phyloP scores from a whole-genome alignment of 1,140 invertebrate species.

The Drosophila micromelanica region DNA sequence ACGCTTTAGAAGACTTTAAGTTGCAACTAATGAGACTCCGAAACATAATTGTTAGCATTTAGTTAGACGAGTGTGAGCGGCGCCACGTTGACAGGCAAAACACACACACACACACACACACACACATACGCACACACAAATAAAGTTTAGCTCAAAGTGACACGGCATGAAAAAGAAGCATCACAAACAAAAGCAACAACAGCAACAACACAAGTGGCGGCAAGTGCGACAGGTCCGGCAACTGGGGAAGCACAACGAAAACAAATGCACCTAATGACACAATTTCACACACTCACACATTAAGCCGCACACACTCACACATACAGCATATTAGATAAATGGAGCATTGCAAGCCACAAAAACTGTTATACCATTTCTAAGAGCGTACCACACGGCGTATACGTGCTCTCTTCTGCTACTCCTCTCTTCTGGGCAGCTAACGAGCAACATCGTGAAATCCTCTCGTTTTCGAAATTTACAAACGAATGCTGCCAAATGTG shows the following conservation, averaged over 20 bases:
- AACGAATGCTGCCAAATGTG: slow-evolving; percentile 17
- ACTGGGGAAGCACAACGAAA: slow-evolving; percentile 65
- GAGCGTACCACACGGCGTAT: slow-evolving; percentile 39
- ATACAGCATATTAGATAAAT: slow-evolving; percentile 30
- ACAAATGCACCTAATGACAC: slow-evolving; percentile 83
- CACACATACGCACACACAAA: slow-evolving; percentile 17
- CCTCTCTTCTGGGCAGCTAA: not conserved
- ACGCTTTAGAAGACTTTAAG: slow-evolving; percentile 73
- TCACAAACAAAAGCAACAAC: slow-evolving; percentile 51
- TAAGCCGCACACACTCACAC: slow-evolving; percentile 17
- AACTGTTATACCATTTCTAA: slow-evolving; percentile 71
- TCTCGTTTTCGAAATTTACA: slow-evolving; percentile 33
- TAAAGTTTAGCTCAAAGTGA: slow-evolving; percentile 55
- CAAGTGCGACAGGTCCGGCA: slow-evolving; percentile 46
- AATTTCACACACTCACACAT: slow-evolving; percentile 60
- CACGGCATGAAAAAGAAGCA: slow-evolving; percentile 66
- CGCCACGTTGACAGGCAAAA: slow-evolving; percentile 44
- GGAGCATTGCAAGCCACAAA: slow-evolving; percentile 26
- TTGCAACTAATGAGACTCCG: slow-evolving; percentile 81
- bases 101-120: slow-evolving; percentile 12
- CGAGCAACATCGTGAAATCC: slow-evolving; percentile 23
- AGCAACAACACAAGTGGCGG: slow-evolving; percentile 50
- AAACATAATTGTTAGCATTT: slow-evolving; percentile 82
- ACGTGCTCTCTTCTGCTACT: slow-evolving; percentile 23
- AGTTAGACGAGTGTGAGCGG: slow-evolving; percentile 58